phyloP scores from a whole-genome alignment of 2,797 vertebrate species.

The Cirrhinus mrigala region DNA sequence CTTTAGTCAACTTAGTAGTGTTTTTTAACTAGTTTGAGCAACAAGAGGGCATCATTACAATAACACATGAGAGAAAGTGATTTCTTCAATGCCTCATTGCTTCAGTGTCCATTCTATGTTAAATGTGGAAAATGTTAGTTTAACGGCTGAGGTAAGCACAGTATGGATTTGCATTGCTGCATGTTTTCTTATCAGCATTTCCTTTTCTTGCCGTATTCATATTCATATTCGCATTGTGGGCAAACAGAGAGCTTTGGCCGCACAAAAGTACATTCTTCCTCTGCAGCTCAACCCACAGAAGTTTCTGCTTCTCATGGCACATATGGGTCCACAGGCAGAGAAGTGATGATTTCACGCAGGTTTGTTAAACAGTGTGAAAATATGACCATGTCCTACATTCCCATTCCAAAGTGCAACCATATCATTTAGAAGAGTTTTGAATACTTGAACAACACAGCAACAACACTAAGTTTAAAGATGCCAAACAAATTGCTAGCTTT shows the following conservation, averaged over 20 bases:
- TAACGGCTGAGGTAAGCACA: neutral
- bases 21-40: neutral
- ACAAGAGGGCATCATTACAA: neutral
- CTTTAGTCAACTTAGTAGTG: neutral
- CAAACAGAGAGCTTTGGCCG: neutral
- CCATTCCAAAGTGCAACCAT: neutral
- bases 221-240: neutral
- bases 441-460: neutral
- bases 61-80: neutral
- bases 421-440: neutral
- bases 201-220: too few relatives aligned
- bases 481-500: neutral
- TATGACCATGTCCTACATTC: neutral
- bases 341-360: neutral
- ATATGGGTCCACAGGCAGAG: neutral
- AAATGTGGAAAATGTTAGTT: neutral
- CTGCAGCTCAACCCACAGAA: neutral
- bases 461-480: neutral
- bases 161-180: too few relatives aligned
- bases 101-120: neutral
- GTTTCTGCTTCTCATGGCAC: neutral
- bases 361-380: neutral
- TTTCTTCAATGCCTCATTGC: neutral
- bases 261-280: neutral
- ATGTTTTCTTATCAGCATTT: conserved; percentile 3